These are phyloP conservation scores for Pelodiscus sinensis DNA, from an alignment of 2,113 vertebrate genomes.

Conservation along the genomic window DNA sequence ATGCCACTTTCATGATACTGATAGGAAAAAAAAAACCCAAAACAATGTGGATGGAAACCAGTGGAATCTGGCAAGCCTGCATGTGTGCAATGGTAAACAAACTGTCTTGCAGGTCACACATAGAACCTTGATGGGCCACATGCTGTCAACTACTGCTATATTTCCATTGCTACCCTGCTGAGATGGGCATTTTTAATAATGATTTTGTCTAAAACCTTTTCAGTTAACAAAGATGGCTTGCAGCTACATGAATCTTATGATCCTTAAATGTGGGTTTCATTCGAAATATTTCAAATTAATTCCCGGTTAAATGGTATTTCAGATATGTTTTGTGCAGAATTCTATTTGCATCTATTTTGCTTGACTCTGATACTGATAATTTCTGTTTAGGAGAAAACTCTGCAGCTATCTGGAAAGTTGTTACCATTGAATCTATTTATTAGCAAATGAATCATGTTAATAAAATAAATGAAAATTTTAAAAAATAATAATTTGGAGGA, in stretches of 20 bases:
- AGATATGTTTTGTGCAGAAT: not conserved
- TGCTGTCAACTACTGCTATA: not conserved
- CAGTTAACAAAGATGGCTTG: not conserved
- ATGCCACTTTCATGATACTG: no score
- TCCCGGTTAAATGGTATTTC: not conserved
- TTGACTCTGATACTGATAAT: not conserved
- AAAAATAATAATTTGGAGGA: conserved; percentile 42
- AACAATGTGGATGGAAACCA: no score
- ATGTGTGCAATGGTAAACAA: no score
- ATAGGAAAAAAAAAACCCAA: no score
- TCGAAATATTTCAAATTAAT: conserved; percentile 19
- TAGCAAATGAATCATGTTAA: conserved; percentile 23
- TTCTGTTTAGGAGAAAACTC: not conserved
- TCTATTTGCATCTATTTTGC: not conserved
- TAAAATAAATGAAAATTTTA: conserved; percentile 38
- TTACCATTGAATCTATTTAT: not conserved
- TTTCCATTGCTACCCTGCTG: conserved; percentile 14
- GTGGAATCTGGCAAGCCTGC: no score
- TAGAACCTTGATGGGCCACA: no score
- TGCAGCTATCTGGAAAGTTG: not conserved
- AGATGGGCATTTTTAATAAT: conserved; percentile 5
- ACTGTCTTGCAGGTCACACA: no score
- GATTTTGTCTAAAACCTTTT: not conserved
- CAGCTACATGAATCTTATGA: not conserved
- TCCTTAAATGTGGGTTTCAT: not conserved